phyloP scores from a whole-genome alignment of 2,113 vertebrate genomes.

The Catharus minimus region DNA sequence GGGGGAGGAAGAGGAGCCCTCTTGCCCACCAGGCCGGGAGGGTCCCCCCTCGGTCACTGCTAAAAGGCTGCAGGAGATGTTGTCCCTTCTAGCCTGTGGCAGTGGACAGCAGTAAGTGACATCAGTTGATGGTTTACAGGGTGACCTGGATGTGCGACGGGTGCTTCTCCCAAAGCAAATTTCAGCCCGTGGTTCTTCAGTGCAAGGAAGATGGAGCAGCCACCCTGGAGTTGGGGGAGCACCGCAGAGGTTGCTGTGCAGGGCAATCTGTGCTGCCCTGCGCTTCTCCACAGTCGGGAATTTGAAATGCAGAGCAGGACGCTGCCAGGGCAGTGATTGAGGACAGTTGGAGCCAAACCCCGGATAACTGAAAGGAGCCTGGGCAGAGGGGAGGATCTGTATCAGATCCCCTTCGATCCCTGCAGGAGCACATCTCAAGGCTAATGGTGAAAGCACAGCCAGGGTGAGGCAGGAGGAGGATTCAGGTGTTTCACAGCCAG shows the following conservation, averaged over 20 bases:
- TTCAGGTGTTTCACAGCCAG: background rate
- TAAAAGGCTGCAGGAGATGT: accelerated
- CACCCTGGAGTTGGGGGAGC: background rate
- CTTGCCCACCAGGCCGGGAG: background rate
- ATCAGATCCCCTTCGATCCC: background rate
- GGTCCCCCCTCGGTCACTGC: accelerated
- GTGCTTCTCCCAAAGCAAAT: background rate
- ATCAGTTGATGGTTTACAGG: background rate
- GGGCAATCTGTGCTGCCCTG: background rate
- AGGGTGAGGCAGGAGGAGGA: background rate
- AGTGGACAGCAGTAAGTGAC: background rate
- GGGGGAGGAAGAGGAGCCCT: background rate
- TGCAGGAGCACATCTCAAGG: accelerated
- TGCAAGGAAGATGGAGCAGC: background rate
- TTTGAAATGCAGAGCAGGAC: background rate
- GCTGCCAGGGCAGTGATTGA: background rate
- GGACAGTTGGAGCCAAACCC: background rate
- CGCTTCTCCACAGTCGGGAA: accelerated
- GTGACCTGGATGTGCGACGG: accelerated
- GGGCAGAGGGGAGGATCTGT: background rate
- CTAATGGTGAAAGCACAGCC: background rate
- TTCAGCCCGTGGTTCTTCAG: accelerated
- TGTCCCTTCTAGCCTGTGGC: accelerated
- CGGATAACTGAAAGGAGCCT: accelerated
- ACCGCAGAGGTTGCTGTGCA: accelerated